Evolutionary conservation across 2,888 invertebrate genomes (phyloP).

Genomic region (Chesias legatella): DNA sequence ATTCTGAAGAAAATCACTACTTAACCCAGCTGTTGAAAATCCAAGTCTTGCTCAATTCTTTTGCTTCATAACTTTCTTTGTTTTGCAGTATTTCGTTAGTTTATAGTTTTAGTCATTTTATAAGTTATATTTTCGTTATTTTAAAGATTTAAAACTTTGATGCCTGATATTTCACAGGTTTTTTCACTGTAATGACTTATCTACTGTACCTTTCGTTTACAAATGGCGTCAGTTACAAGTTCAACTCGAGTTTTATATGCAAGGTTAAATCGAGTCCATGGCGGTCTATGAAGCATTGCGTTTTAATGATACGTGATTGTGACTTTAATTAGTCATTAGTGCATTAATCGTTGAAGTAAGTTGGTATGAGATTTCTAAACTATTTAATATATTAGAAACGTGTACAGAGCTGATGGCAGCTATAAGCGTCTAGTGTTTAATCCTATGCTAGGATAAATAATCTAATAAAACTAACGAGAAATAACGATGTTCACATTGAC

Average conservation of each 20-base stretch:
- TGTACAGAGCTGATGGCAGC: too few species aligned
- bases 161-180: slow-evolving; percentile 3
- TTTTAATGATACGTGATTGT: slow-evolving; percentile 38
- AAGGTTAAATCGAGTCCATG: slow-evolving; percentile 45
- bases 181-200: slow-evolving; percentile 7
- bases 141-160: not conserved
- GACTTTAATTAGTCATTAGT: slow-evolving; percentile 22
- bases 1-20: too few species aligned
- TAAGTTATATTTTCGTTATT: not conserved
- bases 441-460: too few species aligned
- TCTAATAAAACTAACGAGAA: too few species aligned
- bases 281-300: slow-evolving; percentile 49
- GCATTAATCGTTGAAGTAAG: slow-evolving; percentile 18
- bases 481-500: too few species aligned
- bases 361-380: slow-evolving; percentile 6
- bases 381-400: slow-evolving; percentile 8
- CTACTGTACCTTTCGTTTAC: slow-evolving; percentile 17
- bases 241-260: slow-evolving; percentile 50
- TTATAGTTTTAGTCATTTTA: too few species aligned
- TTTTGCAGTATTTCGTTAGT: too few species aligned
- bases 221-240: slow-evolving; percentile 16
- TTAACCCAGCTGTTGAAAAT: too few species aligned
- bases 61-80: too few species aligned
- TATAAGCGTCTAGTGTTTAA: too few species aligned
- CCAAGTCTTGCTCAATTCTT: too few species aligned